Base-by-base conservation (phyloP, 2,888 invertebrate species). In the Sminthurinus aureus region DNA sequence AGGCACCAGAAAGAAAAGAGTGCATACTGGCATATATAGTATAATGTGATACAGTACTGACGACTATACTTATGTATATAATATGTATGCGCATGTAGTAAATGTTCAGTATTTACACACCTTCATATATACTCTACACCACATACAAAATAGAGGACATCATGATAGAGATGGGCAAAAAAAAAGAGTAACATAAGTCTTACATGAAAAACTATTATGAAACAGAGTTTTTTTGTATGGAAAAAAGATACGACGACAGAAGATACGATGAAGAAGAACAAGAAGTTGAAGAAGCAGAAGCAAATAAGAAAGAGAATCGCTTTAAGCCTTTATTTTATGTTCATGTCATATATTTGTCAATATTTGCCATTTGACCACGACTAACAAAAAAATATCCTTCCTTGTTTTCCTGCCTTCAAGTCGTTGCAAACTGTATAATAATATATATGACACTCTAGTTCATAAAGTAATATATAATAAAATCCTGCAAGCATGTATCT, bases 311-410 rank as follows among this genome's bases (percentile, higher is more conserved):
- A 24, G 26, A 64, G 66, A 26, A 66, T 66, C 13, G 78, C 78
- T 78, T 58, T 26, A 4, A 78, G 78, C 66, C 18, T 58, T 77
- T 52, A 58, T 58, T 77, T 78, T n/a, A 26, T 58, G 38, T 38
- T 58, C 26, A 38, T 78, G 58, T 78, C 38, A 78, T 51, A 78
- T 78, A 78, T 78, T 78, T 66, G 78, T 66, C 66, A 78, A 78
- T 77, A 78, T 78, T 78, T 78, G 78, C 26, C 78, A 78, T 26
- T 78, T 77, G 77, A 77, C 77, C 77, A 75, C 77, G 78, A 78
- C 20, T 66, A 78, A 26, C 64, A 64, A 52, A 52, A 66, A 71
- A 52, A 52, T 66, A 71, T 26, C 24, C 71, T 71, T 22, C 26
- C 26, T 24, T 71, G 22, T 24, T 24, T 71, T 24, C 64, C 64